Evolutionary conservation across 1,140 invertebrate species (phyloP).

Genomic region (Brachionus asplanchnoidis): DNA sequence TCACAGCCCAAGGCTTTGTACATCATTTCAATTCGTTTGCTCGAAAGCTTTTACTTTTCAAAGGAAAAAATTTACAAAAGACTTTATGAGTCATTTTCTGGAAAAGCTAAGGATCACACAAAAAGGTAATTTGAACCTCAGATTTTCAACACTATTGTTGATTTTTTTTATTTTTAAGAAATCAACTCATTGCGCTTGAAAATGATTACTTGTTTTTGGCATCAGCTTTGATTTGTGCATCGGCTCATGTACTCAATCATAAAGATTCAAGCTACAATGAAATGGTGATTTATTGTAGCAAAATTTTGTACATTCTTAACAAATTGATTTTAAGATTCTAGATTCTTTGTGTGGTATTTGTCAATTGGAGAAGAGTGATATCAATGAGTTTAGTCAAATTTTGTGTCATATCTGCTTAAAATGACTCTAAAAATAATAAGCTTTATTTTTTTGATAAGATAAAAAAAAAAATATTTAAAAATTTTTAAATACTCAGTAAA

Average conservation of each 20-base stretch:
- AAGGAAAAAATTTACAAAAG: neutral
- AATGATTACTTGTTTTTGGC: neutral
- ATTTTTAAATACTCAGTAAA: too few species aligned
- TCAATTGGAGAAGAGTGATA: neutral
- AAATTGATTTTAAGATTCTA: neutral
- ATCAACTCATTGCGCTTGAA: neutral
- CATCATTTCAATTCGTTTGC: neutral
- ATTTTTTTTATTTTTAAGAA: neutral
- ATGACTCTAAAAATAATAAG: neutral
- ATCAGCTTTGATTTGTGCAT: neutral
- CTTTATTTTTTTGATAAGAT: too few species aligned
- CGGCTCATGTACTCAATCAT: neutral
- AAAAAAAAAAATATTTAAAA: neutral
- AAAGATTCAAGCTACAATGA: neutral
- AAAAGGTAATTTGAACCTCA: neutral
- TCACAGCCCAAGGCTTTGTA: neutral
- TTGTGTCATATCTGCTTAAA: neutral
- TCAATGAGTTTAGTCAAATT: neutral
- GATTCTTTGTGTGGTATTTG: neutral
- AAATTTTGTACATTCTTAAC: neutral
- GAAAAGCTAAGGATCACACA: neutral
- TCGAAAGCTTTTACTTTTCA: conserved; percentile 10
- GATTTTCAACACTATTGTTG: neutral
- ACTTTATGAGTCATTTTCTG: neutral
- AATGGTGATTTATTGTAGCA: neutral